phyloP scores from a whole-genome alignment of 2,888 invertebrate species.

The Autographa pulchrina region DNA sequence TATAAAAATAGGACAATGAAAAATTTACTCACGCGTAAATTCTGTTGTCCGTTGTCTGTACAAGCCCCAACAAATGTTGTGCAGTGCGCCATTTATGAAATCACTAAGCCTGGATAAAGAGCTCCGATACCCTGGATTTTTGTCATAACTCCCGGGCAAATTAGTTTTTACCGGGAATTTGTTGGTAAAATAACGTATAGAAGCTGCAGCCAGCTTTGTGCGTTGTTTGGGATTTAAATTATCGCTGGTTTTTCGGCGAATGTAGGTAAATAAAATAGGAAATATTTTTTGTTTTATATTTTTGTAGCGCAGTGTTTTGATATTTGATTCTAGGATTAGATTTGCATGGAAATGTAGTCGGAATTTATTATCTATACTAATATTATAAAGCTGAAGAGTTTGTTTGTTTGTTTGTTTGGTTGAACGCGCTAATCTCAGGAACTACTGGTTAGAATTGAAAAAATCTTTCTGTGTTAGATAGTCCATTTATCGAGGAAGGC shows the following conservation, averaged over 20 bases:
- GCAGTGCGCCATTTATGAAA: conserved; percentile 49
- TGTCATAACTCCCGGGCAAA: conserved; percentile 54
- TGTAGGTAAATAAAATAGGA: background rate
- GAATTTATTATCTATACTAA: conserved; percentile 14
- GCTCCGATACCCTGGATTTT: conserved; percentile 49
- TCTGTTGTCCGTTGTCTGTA: conserved; percentile 7
- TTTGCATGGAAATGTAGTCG: conserved; percentile 12
- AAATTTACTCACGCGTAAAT: no score
- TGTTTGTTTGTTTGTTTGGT: no score
- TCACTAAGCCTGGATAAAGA: conserved; percentile 53
- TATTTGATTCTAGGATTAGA: background rate
- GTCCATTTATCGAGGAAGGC: no score
- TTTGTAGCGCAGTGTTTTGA: background rate
- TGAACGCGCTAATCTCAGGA: no score
- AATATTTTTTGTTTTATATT: background rate
- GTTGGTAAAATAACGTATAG: conserved; percentile 27
- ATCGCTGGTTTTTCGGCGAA: background rate
- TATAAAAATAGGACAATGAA: no score
- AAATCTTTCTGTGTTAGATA: no score
- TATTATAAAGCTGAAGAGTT: no score
- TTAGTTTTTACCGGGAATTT: conserved; percentile 49
- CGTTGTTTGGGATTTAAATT: conserved; percentile 25
- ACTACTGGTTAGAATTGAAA: no score
- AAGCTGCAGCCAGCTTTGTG: conserved; percentile 16
- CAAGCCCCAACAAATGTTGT: conserved; percentile 28